Percentiles rank a stretch among this genome's conserved stretches.
Evolutionary conservation across 23 tunicate genomes (phyloP).

Genomic region (Aplidium turbinatum): DNA sequence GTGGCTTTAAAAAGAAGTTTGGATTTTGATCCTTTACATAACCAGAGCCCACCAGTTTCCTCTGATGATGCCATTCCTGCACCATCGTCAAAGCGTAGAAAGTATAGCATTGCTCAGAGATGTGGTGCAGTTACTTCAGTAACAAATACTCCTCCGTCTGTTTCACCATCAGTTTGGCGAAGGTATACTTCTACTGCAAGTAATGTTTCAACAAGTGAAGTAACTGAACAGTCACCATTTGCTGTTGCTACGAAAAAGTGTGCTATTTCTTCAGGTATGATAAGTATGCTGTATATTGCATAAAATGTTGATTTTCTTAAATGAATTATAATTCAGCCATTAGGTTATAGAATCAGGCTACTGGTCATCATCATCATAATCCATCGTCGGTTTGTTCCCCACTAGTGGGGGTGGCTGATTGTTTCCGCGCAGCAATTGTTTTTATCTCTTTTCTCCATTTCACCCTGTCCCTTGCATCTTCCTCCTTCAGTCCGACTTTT

Average conservation of each 20-base stretch:
- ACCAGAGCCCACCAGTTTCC: conserved; percentile 18
- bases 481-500: no score
- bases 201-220: background rate
- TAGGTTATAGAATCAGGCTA: no score
- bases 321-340: no score
- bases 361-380: no score
- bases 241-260: conserved; percentile 5
- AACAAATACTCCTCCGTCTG: conserved; percentile 27
- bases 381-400: no score
- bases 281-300: no score
- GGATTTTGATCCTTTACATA: conserved; percentile 68
- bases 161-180: conserved; percentile 31
- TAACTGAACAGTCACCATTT: conserved; percentile 40
- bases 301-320: no score
- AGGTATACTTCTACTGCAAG: conserved; percentile 22
- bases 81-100: conserved; percentile 46
- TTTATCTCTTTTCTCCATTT: no score
- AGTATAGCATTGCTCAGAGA: conserved; percentile 35
- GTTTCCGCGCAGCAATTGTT: no score
- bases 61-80: conserved; percentile 16
- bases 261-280: conserved; percentile 42
- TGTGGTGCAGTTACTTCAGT: conserved; percentile 47
- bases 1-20: conserved; percentile 63
- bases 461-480: no score
- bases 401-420: no score